phyloP scores from a whole-genome alignment of 53 echinoderm and acorn worm genomes.

The Patiria pectinifera region DNA sequence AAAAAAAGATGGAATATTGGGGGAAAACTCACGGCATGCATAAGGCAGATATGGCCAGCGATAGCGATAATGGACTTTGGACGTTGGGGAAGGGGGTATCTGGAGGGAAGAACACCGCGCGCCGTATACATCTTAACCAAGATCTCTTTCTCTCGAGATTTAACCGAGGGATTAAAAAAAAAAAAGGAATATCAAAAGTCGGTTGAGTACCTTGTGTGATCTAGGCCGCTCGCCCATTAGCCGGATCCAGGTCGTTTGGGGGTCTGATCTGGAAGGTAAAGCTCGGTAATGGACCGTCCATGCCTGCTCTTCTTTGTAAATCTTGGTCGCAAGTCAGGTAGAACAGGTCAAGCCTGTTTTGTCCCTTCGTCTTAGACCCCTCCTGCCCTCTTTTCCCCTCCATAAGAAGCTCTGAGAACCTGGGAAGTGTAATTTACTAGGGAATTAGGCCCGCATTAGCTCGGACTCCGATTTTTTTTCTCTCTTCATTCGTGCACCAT shows the following conservation, averaged over 20 bases:
- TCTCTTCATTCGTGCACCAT: background rate
- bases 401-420: background rate
- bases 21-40: background rate
- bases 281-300: constrained; percentile 47
- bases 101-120: background rate
- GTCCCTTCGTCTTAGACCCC: background rate
- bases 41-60: background rate
- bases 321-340: constrained; percentile 18
- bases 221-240: background rate
- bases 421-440: background rate
- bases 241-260: background rate
- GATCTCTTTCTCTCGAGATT: background rate
- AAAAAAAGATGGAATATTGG: background rate
- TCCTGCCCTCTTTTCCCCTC: background rate
- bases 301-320: background rate
- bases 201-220: constrained; percentile 21
- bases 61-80: background rate
- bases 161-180: background rate
- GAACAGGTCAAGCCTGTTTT: constrained; percentile 24
- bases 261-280: background rate
- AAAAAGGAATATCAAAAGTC: background rate
- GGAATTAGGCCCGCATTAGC: constrained; percentile 13
- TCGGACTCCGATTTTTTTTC: background rate
- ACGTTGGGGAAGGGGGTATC: background rate
- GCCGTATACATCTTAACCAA: background rate